Evolutionary conservation across 2,888 invertebrate species (phyloP).

Genomic region (Xanthorhoe designata): DNA sequence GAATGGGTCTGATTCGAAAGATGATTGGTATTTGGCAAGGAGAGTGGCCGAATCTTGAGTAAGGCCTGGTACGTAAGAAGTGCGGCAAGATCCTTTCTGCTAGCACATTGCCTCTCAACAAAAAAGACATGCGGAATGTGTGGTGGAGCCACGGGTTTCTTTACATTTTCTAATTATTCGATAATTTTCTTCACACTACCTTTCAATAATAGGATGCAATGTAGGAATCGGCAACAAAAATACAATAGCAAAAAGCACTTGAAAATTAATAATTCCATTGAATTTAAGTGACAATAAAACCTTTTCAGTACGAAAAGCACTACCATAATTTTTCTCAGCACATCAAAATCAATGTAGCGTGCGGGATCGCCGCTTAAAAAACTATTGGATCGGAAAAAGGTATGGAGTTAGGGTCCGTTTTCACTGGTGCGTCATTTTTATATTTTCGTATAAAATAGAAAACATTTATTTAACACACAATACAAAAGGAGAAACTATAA

Average conservation of each 20-base stretch:
- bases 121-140: too few species aligned
- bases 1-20: too few species aligned
- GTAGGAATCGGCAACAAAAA: not conserved
- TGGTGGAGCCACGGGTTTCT: too few species aligned
- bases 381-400: conserved; percentile 57
- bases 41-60: too few species aligned
- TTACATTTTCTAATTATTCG: not conserved
- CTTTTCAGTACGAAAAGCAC: conserved; percentile 33
- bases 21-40: too few species aligned
- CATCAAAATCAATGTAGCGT: conserved; percentile 46
- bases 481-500: too few species aligned
- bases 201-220: not conserved
- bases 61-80: too few species aligned
- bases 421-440: not conserved
- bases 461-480: too few species aligned
- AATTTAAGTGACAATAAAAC: conserved; percentile 17
- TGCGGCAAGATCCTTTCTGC: too few species aligned
- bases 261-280: conserved; percentile 6
- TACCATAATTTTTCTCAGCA: conserved; percentile 43
- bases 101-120: too few species aligned
- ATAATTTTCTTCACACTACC: not conserved
- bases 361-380: conserved; percentile 53
- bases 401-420: conserved; percentile 1
- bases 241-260: not conserved
- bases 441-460: not conserved